Evolutionary conservation across 1,140 invertebrate species (phyloP), one percentile per base, ranked within the genome.

Genomic region (Aphelenchoides fujianensis): DNA sequence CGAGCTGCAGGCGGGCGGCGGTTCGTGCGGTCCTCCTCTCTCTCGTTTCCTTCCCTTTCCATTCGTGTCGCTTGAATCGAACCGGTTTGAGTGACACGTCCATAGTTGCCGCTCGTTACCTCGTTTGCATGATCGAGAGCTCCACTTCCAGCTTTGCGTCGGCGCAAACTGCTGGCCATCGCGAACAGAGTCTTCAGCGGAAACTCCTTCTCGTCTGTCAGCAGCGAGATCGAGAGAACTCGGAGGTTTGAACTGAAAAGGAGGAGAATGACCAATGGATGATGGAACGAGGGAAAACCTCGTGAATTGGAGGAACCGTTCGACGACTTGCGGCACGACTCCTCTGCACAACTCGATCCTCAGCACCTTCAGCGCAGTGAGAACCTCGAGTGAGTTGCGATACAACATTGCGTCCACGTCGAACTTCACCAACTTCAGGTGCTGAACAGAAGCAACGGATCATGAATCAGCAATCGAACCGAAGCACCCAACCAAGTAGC

Each of bases 271-370:
- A n/a, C n/a, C n/a, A n/a, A n/a, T n/a, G n/a, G n/a, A n/a, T n/a
- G n/a, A n/a, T n/a, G n/a, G n/a, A n/a, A n/a, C n/a, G n/a, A n/a
- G n/a, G n/a, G n/a, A n/a, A n/a, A n/a, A 61, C 19, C 57, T 2
- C 16, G 57, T 61, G 19, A 19, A 19, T 2, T 61, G n/a, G 63
- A 36, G 36, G n/a, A 66, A 66, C 30, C 53, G 37, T 12, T 71
- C 30, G 28, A 76, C 31, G 2, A 74, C 55, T 27, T 27, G n/a
- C 16, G 12, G 16, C 16, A 74, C 3, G n/a, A 30, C 23, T 30
- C 72, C 72, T 35, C 76, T 75, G 30, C 72, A 74, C 19, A 74
- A 36, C 27, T 74, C 72, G 19, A 74, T 31, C 36, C 57, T 72
- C 12, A 72, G 71, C 54, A 31, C 31, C 37, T 54, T 30, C 27